Evolutionary conservation across 2,888 invertebrate species (phyloP).

Genomic region (Cosmia pyralina): DNA sequence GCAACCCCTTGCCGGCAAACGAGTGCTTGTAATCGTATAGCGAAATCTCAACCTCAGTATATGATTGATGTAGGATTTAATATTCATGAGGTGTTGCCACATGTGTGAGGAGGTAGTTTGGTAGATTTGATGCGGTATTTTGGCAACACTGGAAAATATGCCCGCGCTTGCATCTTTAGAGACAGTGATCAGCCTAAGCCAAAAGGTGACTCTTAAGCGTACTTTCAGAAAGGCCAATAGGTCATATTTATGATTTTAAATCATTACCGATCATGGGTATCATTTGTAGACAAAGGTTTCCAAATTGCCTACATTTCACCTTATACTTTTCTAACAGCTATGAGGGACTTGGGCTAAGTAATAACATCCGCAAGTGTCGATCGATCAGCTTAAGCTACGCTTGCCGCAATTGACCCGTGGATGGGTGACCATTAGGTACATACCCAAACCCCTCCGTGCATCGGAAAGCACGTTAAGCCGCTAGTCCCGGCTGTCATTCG

Average conservation of each 20-base stretch:
- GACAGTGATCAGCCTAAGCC: neutral
- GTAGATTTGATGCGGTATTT: conserved; percentile 66
- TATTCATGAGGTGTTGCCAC: conserved; percentile 87
- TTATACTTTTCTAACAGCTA: neutral
- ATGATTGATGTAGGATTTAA: conserved; percentile 88
- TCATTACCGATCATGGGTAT: neutral
- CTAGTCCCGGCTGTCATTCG: too few relatives aligned
- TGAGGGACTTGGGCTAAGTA: too few relatives aligned
- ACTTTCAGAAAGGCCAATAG: too few relatives aligned
- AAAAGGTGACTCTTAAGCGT: neutral
- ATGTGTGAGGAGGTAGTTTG: conserved; percentile 68
- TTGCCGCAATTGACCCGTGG: too few relatives aligned
- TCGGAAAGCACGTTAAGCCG: too few relatives aligned
- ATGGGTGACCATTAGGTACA: too few relatives aligned
- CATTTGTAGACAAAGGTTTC: too few relatives aligned
- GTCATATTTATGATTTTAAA: neutral
- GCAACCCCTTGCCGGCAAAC: conserved; percentile 73
- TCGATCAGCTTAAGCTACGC: too few relatives aligned
- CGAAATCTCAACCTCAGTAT: conserved; percentile 75
- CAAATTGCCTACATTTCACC: neutral
- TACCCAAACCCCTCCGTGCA: too few relatives aligned
- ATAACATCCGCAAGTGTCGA: too few relatives aligned
- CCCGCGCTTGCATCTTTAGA: neutral
- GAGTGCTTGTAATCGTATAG: conserved; percentile 73
- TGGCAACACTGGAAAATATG: conserved; percentile 4